Conservation (phyloP, 2,113 vertebrate genomes). For the Phyllopteryx taeniolatus region DNA sequence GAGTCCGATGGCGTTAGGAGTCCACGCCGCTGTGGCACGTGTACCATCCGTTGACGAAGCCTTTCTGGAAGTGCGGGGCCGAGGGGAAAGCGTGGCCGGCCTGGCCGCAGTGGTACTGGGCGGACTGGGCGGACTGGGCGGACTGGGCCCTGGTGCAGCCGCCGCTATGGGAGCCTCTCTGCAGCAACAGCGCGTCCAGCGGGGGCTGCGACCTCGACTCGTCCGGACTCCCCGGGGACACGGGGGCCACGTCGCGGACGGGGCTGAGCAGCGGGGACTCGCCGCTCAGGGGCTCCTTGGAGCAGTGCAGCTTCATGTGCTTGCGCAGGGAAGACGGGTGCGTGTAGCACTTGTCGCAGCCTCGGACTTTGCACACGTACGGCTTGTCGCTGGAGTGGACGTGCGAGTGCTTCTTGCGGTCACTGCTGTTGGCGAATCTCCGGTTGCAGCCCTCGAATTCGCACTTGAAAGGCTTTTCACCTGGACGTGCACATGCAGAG, state of each 20-base stretch:
- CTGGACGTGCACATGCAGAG: conserved; percentile 66
- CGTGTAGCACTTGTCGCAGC: conserved; percentile 68
- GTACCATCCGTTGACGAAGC: conserved; percentile 76
- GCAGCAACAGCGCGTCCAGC: conserved; percentile 74
- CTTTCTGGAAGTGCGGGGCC: conserved; percentile 71
- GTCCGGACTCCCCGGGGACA: conserved; percentile 68
- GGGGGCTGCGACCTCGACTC: conserved; percentile 75
- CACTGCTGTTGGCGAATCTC: conserved; percentile 74
- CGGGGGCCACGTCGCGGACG: conserved; percentile 42
- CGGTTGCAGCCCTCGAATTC: conserved; percentile 75
- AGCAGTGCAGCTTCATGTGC: conserved; percentile 73
- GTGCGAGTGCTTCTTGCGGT: conserved; percentile 71
- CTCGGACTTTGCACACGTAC: conserved; percentile 67
- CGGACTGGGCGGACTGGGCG: conserved; percentile 65
- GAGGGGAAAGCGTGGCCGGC: conserved; percentile 62
- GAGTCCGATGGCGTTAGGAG: conserved; percentile 46
- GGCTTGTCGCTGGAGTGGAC: conserved; percentile 72
- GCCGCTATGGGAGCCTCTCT: conserved; percentile 66
- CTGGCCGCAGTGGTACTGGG: conserved; percentile 68
- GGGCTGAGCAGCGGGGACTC: conserved; percentile 56
- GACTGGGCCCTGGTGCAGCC: conserved; percentile 39
- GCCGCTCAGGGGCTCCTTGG: conserved; percentile 56
- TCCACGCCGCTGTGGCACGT: conserved; percentile 74
- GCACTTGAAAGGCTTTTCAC: conserved; percentile 77
- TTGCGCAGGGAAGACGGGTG: conserved; percentile 72